Percentiles rank a stretch among this genome's conserved stretches.
Conservation (phyloP, 2,113 vertebrate species). For the Chinchilla lanigera region DNA sequence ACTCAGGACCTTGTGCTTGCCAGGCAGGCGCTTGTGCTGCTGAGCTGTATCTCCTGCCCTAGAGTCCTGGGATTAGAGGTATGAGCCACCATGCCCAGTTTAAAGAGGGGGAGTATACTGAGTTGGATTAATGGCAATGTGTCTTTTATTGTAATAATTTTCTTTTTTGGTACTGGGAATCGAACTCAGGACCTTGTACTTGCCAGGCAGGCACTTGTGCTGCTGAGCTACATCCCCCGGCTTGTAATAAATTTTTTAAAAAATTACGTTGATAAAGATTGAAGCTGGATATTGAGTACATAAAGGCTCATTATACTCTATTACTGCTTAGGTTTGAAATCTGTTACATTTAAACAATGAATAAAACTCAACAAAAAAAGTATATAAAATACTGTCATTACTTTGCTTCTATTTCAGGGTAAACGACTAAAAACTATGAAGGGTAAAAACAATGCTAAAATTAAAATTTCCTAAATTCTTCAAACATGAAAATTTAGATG, state of each 20-base stretch:
- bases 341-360: slow-evolving; percentile 34
- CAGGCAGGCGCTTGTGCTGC: too few relatives aligned
- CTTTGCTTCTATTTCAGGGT: not conserved
- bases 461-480: slow-evolving; percentile 26
- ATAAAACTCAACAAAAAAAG: slow-evolving; percentile 4
- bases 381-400: not conserved
- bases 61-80: not conserved
- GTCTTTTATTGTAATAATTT: not conserved
- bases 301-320: not conserved
- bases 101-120: not conserved
- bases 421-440: slow-evolving; percentile 49
- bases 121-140: not conserved
- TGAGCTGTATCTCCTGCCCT: too few relatives aligned
- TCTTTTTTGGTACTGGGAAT: too few relatives aligned
- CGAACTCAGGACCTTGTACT: too few relatives aligned
- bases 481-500: not conserved
- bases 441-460: slow-evolving; percentile 31
- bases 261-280: not conserved
- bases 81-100: not conserved
- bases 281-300: not conserved
- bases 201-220: too few relatives aligned
- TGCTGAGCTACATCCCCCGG: too few relatives aligned
- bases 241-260: too few relatives aligned
- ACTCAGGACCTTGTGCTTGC: too few relatives aligned
- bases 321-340: not conserved